phyloP scores from a whole-genome alignment of 2,113 vertebrate species.

The Rynchops niger region DNA sequence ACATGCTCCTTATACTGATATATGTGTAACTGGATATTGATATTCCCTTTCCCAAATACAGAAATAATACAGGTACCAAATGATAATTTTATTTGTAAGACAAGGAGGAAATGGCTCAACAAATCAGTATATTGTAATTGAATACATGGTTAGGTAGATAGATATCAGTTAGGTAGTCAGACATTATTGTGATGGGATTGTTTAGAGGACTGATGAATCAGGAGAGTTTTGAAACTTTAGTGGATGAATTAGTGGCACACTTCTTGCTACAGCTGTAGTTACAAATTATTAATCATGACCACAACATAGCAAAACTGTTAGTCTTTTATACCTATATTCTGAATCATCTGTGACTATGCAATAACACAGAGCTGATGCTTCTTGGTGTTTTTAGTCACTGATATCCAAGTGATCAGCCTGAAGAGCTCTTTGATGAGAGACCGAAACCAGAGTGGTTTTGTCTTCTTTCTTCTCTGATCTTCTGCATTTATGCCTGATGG shows the following conservation, averaged over 20 bases:
- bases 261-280: background rate
- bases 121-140: background rate
- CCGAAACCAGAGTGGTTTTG: background rate
- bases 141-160: fast-evolving
- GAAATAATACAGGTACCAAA: background rate
- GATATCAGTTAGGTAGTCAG: background rate
- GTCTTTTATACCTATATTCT: background rate
- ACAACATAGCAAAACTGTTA: background rate
- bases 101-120: background rate
- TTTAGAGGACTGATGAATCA: background rate
- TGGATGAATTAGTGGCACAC: background rate
- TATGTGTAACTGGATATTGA: background rate
- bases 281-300: background rate
- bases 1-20: background rate
- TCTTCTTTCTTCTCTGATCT: background rate
- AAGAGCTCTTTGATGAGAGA: background rate
- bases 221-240: background rate
- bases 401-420: fast-evolving
- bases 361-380: background rate
- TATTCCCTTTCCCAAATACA: background rate
- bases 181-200: background rate
- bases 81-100: background rate
- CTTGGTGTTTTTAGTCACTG: background rate
- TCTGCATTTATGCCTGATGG: background rate
- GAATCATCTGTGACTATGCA: background rate